A percentile compares a stretch with the other conserved stretches of the same genome.
Evolutionary conservation across 2,888 invertebrate genomes (phyloP).

Genomic region (Hipparchia sbordonii): DNA sequence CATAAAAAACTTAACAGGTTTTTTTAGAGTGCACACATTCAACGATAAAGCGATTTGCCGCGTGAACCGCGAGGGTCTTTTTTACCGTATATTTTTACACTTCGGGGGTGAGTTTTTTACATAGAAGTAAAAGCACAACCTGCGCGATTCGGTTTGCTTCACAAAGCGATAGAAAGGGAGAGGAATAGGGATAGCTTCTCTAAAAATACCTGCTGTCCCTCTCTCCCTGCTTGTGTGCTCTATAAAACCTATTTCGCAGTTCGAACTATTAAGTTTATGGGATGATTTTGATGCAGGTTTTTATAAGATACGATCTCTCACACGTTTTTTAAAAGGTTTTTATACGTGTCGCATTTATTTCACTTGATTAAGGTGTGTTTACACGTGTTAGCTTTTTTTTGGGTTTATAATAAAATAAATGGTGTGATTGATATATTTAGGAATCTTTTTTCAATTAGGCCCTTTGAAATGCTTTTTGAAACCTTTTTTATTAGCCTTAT

Average conservation of each 20-base stretch:
- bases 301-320: conserved; percentile 71
- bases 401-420: conserved; percentile 19
- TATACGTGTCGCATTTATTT: conserved; percentile 61
- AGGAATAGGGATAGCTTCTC: not conserved
- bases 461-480: not conserved
- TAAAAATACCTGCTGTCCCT: not conserved
- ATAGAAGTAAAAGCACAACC: not conserved
- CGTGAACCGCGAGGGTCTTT: conserved; percentile 56
- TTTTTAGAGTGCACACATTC: conserved; percentile 49
- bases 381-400: conserved; percentile 60
- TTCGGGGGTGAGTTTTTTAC: conserved; percentile 64
- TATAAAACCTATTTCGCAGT: conserved; percentile 40
- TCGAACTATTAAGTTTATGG: conserved; percentile 57
- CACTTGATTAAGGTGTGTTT: conserved; percentile 72
- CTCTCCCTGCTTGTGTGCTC: not conserved
- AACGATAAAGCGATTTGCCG: conserved; percentile 55
- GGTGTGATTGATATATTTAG: not conserved
- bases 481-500: not conserved
- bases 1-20: conserved; percentile 66
- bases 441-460: not conserved
- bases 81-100: conserved; percentile 50
- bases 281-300: conserved; percentile 42
- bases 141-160: not conserved
- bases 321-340: conserved; percentile 75
- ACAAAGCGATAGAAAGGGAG: conserved; percentile 2